Conservation (phyloP, 1,140 invertebrate species). For the Cyphomyrmex costatus region DNA sequence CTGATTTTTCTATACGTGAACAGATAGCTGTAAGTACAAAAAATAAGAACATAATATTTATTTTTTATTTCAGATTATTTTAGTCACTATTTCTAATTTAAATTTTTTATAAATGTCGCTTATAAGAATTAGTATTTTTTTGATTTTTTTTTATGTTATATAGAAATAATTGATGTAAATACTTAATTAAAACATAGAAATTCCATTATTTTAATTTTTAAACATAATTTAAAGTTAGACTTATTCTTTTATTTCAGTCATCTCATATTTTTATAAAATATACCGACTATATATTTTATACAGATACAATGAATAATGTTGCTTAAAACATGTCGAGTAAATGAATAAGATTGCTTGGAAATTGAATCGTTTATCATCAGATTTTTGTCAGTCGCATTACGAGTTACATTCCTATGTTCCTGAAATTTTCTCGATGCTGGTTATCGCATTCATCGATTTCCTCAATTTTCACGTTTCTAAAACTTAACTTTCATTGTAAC, state of each 20-base stretch:
- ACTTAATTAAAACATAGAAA: background rate
- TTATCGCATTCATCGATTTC: background rate
- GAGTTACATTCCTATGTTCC: background rate
- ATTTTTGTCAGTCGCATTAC: background rate
- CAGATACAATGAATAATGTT: no score
- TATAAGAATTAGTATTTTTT: background rate
- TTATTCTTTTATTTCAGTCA: background rate
- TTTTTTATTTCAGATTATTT: background rate
- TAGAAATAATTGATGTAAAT: background rate
- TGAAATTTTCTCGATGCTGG: background rate
- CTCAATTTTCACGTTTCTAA: background rate
- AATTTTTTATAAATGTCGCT: background rate
- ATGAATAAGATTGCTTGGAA: background rate
- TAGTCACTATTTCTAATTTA: background rate
- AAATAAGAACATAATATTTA: background rate
- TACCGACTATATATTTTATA: background rate
- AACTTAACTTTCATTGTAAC: conserved; percentile 37
- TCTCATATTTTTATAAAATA: background rate
- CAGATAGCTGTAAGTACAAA: no score
- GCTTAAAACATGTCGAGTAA: no score
- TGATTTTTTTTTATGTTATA: background rate
- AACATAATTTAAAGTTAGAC: background rate
- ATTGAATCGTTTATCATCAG: background rate
- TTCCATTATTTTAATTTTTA: background rate
- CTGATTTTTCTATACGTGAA: background rate